These are phyloP conservation scores for Cynaeus angustus DNA, from an alignment of 2,888 invertebrate species.

Conservation along the genomic window DNA sequence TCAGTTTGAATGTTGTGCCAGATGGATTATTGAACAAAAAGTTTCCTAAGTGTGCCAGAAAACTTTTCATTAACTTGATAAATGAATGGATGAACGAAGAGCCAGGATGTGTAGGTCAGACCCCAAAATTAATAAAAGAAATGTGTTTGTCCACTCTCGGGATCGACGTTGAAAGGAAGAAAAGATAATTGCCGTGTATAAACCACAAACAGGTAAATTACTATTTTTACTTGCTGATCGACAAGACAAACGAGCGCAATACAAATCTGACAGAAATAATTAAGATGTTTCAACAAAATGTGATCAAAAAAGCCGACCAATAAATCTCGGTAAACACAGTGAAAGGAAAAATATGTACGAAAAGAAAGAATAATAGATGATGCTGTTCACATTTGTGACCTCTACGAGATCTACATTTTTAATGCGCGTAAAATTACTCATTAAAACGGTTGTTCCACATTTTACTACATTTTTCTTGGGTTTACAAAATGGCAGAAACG, in stretches of 20 bases:
- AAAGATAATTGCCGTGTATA: constrained; percentile 10
- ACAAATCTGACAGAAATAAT: constrained; percentile 4
- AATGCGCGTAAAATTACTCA: constrained; percentile 21
- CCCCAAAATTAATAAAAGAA: constrained; percentile 24
- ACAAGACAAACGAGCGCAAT: constrained; percentile 9
- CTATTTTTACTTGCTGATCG: not conserved
- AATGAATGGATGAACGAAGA: constrained; percentile 14
- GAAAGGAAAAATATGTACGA: constrained; percentile 12
- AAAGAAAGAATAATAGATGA: not conserved
- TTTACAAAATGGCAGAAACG: not conserved
- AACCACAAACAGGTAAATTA: constrained; percentile 16
- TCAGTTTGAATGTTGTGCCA: constrained; percentile 11
- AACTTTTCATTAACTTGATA: constrained; percentile 25
- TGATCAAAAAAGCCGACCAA: constrained; percentile 10
- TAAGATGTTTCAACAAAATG: constrained; percentile 10
- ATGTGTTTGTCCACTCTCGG: constrained; percentile 28
- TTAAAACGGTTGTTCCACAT: constrained; percentile 2
- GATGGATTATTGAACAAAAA: constrained; percentile 27
- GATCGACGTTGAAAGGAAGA: constrained; percentile 1
- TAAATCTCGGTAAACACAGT: constrained; percentile 12
- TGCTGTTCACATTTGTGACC: constrained; percentile 16
- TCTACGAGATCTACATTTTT: constrained; percentile 7
- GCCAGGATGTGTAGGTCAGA: constrained; percentile 9
- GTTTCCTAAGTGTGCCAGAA: not conserved
- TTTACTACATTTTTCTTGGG: constrained; percentile 9